Evolutionary conservation across 2,113 vertebrate genomes (phyloP).

Genomic region (Dipodomys merriami): DNA sequence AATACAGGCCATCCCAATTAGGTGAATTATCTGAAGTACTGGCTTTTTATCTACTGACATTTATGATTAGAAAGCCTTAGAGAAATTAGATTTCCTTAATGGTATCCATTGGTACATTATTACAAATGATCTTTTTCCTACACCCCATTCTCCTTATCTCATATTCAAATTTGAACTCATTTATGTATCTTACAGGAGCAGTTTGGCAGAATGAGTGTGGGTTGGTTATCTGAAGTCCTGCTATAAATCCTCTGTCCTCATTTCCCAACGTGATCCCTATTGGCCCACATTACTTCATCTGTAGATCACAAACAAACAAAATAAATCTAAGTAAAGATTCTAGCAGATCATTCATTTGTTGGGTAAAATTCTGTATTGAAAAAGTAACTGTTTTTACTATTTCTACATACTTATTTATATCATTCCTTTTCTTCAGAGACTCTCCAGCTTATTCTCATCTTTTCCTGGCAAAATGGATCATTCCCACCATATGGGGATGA

Average conservation of each 20-base stretch:
- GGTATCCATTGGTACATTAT: slow-evolving; percentile 47
- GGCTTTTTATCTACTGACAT: slow-evolving; percentile 62
- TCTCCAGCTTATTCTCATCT: slow-evolving; percentile 39
- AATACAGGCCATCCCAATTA: slow-evolving; percentile 79
- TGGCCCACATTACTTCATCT: background rate
- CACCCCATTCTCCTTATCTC: slow-evolving; percentile 8
- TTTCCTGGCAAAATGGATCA: slow-evolving; percentile 74
- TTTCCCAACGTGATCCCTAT: background rate
- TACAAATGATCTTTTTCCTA: slow-evolving; percentile 54
- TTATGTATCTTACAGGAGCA: slow-evolving; percentile 42
- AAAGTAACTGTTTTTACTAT: background rate
- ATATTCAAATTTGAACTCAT: slow-evolving; percentile 45
- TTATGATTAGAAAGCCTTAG: slow-evolving; percentile 58
- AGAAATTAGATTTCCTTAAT: slow-evolving; percentile 60
- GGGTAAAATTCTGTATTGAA: background rate
- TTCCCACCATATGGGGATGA: slow-evolving; percentile 42
- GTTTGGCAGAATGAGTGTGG: slow-evolving; percentile 36
- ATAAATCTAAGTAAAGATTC: slow-evolving; percentile 17
- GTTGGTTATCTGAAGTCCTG: background rate
- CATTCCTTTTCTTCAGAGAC: slow-evolving; percentile 59
- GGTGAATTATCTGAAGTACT: slow-evolving; percentile 55
- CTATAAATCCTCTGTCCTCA: background rate
- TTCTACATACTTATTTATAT: background rate
- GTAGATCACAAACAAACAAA: slow-evolving; percentile 5
- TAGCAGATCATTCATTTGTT: slow-evolving; percentile 22